Evolutionary conservation across 92 coral and sea anemone genomes (phyloP).

Genomic region (Epizoanthus illoricatus): DNA sequence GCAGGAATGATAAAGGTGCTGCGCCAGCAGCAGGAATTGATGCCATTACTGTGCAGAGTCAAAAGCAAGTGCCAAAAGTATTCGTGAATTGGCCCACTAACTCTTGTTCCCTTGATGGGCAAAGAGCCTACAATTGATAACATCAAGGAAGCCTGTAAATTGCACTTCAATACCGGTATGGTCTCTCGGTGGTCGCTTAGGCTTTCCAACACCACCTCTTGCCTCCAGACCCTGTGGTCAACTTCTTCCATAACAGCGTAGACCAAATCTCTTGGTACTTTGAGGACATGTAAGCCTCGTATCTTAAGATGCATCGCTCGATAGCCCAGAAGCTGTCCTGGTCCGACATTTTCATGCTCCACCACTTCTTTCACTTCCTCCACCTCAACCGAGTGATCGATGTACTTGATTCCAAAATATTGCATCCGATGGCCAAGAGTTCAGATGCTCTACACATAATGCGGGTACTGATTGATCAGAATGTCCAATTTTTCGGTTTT

Average conservation of each 20-base stretch:
- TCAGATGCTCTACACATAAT: slow-evolving; percentile 14
- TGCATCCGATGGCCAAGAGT: slow-evolving; percentile 27
- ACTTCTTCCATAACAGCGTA: slow-evolving; percentile 30
- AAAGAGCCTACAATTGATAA: slow-evolving; percentile 53
- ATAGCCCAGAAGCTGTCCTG: slow-evolving; percentile 36
- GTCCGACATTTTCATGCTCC: slow-evolving; percentile 14
- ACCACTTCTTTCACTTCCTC: slow-evolving; percentile 34
- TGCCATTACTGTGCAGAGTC: no score
- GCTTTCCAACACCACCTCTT: slow-evolving; percentile 33
- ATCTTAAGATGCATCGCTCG: slow-evolving; percentile 9
- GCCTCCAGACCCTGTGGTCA: slow-evolving; percentile 18
- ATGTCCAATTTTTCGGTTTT: slow-evolving; percentile 4
- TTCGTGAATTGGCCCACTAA: slow-evolving; percentile 64
- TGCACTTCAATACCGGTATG: slow-evolving; percentile 59
- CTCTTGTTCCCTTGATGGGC: slow-evolving; percentile 55
- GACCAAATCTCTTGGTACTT: slow-evolving; percentile 24
- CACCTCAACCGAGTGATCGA: slow-evolving; percentile 13
- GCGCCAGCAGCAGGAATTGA: background rate
- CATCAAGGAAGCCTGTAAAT: slow-evolving; percentile 60
- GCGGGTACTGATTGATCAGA: slow-evolving; percentile 14
- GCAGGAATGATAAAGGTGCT: slow-evolving; percentile 46
- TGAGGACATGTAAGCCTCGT: slow-evolving; percentile 16
- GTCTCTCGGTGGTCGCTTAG: slow-evolving; percentile 19
- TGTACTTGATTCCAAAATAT: slow-evolving; percentile 34
- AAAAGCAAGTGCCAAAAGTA: no score